Evolutionary conservation across 2,888 invertebrate genomes (phyloP).

Genomic region (Ceriagrion tenellum): DNA sequence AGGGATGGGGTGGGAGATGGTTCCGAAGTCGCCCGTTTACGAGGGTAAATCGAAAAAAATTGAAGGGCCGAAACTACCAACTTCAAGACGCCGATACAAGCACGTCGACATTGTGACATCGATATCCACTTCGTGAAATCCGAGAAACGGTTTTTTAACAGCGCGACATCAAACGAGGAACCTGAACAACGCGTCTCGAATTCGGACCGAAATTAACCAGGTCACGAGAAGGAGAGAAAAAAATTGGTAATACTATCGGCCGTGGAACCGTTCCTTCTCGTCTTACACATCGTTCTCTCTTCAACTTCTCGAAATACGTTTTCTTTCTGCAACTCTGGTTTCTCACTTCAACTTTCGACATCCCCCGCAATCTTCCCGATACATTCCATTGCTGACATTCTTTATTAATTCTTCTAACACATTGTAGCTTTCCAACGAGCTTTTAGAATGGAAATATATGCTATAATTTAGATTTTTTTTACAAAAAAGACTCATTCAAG

Average conservation of each 20-base stretch:
- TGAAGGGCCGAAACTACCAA: neutral
- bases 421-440: too few relatives aligned
- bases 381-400: too few relatives aligned
- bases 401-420: too few relatives aligned
- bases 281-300: neutral
- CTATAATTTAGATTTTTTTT: too few relatives aligned
- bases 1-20: neutral
- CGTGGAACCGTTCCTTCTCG: too few relatives aligned
- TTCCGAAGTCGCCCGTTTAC: neutral
- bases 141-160: too few relatives aligned
- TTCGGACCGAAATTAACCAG: neutral
- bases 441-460: too few relatives aligned
- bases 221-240: neutral
- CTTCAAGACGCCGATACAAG: neutral
- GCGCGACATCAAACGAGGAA: neutral
- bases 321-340: neutral
- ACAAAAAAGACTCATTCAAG: too few relatives aligned
- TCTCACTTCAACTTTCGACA: too few relatives aligned
- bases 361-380: too few relatives aligned
- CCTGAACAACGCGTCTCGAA: neutral
- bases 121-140: neutral
- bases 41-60: neutral
- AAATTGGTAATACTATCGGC: neutral
- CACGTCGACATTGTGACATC: neutral
- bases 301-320: neutral